Evolutionary conservation across 2,888 invertebrate species (phyloP), one percentile per base, ranked within the genome.

Genomic region (Troides helena): DNA sequence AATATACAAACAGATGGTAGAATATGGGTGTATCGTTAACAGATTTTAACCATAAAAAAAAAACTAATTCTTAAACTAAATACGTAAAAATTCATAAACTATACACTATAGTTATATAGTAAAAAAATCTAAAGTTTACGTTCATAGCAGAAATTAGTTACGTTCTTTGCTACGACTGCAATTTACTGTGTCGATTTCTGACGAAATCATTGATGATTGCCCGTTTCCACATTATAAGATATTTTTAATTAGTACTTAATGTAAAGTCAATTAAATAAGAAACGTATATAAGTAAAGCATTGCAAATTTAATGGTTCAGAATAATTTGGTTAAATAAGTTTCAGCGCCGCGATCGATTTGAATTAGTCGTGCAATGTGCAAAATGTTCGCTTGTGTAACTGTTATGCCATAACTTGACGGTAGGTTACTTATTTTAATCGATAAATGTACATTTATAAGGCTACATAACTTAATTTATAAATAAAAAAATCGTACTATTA

Each of bases 351-450:
- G 43, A 12, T 58, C 25, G 60, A 46, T 66, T 60, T 46, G 61
- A 61, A 39, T 61, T 67, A 61, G 53, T 67, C 36, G 61, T 50
- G 53, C 18, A 36, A 61, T 61, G 61, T 59, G 50, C 36, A 60
- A 46, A 66, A 50, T 60, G 60, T 58, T 62, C 62, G 65, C 67
- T 71, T 63, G 62, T 62, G 66, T 46, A 65, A 71, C 61, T 56
- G 57, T 58, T 23, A 58, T 23, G 21, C 23, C 4, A 30, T 36
- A 46, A 65, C 65, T 36, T 59, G 30, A n/a, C 30, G 36, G 7
- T 39, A 61, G 17, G 21, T 61, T 50, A 17, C 21, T 61, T 61
- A 67, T 50, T 61, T 53, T 61, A 61, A 67, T 56, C 53, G 61
- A 50, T 61, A 53, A 58, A 58, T 25, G 23, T 3, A 23, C n/a